Percentiles rank a stretch among this genome's conserved stretches.
Conservation (phyloP, 2,113 vertebrate species). For the Pogona vitticeps region DNA sequence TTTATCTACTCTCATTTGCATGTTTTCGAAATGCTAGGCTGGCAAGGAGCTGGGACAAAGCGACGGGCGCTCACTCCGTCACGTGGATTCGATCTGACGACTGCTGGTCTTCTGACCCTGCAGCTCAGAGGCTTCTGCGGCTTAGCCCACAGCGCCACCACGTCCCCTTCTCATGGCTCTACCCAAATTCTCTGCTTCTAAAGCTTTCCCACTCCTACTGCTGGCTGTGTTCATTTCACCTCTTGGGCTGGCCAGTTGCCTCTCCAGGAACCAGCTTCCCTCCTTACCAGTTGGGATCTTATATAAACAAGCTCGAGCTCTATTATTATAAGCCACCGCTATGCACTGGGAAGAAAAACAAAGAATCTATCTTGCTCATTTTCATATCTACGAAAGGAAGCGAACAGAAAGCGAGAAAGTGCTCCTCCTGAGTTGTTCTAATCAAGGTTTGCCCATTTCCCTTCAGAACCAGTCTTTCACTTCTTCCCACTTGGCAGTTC, state of each 20-base stretch:
- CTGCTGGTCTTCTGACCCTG: too few species aligned
- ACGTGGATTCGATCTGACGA: too few species aligned
- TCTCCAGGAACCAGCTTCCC: background rate
- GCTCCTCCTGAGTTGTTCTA: background rate
- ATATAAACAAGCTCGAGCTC: background rate
- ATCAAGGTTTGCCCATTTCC: background rate
- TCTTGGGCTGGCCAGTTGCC: background rate
- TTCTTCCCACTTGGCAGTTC: background rate
- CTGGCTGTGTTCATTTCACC: background rate
- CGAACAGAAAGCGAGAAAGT: background rate
- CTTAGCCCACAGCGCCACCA: too few species aligned
- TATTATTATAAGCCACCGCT: background rate
- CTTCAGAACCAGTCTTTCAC: background rate
- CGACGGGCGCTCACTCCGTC: too few species aligned
- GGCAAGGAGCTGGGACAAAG: too few species aligned
- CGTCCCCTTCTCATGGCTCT: background rate
- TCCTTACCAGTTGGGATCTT: background rate
- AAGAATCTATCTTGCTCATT: background rate
- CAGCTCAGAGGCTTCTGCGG: too few species aligned
- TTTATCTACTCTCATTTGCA: too few species aligned
- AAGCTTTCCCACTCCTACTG: background rate
- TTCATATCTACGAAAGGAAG: slow-evolving; percentile 10
- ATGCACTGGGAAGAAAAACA: background rate
- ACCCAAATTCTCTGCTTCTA: background rate
- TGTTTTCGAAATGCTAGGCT: too few species aligned